These are phyloP conservation scores for Zaprionus obscuricornis DNA, from an alignment of 2,888 invertebrate genomes.

Conservation along the genomic window DNA sequence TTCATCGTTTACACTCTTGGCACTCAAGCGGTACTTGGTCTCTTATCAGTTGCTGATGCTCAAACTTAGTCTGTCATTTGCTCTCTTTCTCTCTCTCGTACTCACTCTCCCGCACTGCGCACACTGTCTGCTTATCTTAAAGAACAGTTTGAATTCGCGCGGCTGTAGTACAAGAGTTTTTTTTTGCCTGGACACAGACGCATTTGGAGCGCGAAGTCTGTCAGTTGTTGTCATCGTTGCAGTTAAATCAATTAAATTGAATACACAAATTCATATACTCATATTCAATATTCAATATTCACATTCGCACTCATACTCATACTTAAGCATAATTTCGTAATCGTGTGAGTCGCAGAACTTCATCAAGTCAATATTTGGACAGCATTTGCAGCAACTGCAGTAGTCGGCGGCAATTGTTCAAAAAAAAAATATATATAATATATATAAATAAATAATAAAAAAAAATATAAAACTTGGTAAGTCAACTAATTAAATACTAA, in stretches of 20 bases:
- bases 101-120: conserved; percentile 2
- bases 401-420: conserved; percentile 38
- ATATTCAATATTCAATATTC: no score
- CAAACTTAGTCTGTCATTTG: conserved; percentile 17
- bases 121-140: conserved; percentile 61
- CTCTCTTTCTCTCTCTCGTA: conserved; percentile 1
- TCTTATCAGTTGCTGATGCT: conserved; percentile 55
- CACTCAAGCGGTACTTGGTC: conserved; percentile 13
- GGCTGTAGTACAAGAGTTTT: conserved; percentile 52
- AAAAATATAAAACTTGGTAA: conserved; percentile 46
- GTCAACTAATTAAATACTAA: conserved; percentile 25
- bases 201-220: conserved; percentile 57
- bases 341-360: neutral
- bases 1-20: conserved; percentile 24
- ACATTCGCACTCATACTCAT: conserved; percentile 12
- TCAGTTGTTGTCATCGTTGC: conserved; percentile 51
- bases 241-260: conserved; percentile 1
- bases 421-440: no score
- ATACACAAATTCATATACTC: no score
- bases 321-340: conserved; percentile 3
- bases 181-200: conserved; percentile 48
- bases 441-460: no score
- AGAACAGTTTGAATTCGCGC: conserved; percentile 56
- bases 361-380: conserved; percentile 40
- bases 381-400: conserved; percentile 46